phyloP scores from a whole-genome alignment of 2,797 vertebrate genomes.

The Bradypodion pumilum region DNA sequence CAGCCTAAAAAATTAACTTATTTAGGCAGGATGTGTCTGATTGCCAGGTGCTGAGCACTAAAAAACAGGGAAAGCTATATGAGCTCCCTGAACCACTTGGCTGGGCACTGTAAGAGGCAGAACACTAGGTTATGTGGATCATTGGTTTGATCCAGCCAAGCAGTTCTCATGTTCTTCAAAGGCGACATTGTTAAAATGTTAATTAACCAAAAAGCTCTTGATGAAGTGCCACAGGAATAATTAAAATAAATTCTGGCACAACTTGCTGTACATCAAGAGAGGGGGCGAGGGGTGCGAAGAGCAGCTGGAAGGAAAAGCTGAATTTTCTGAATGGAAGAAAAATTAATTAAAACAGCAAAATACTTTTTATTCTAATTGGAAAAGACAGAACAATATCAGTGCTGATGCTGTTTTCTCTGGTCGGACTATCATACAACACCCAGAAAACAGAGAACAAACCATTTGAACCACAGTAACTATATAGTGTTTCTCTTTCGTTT shows the following conservation, averaged over 20 bases:
- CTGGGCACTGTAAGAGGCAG: background rate
- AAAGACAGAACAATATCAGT: background rate
- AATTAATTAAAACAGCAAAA: constrained; percentile 23
- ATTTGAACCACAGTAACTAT: background rate
- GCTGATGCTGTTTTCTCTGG: background rate
- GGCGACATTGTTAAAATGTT: background rate
- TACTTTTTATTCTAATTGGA: background rate
- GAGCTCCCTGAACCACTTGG: background rate
- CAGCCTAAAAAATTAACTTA: background rate
- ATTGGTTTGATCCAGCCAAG: background rate
- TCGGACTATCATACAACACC: background rate
- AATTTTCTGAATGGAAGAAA: background rate
- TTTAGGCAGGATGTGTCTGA: background rate
- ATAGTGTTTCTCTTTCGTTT: background rate
- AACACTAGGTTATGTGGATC: background rate
- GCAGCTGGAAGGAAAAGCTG: constrained; percentile 18
- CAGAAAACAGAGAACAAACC: background rate
- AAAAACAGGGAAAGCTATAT: background rate
- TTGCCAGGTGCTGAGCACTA: background rate
- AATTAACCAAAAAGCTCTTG: constrained; percentile 2
- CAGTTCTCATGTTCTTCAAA: background rate
- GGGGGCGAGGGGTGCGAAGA: background rate
- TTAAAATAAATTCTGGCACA: constrained; percentile 3
- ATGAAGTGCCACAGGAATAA: constrained; percentile 14
- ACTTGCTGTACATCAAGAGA: background rate